phyloP scores from a whole-genome alignment of 2,888 invertebrate species.

The Cephonodes hylas region DNA sequence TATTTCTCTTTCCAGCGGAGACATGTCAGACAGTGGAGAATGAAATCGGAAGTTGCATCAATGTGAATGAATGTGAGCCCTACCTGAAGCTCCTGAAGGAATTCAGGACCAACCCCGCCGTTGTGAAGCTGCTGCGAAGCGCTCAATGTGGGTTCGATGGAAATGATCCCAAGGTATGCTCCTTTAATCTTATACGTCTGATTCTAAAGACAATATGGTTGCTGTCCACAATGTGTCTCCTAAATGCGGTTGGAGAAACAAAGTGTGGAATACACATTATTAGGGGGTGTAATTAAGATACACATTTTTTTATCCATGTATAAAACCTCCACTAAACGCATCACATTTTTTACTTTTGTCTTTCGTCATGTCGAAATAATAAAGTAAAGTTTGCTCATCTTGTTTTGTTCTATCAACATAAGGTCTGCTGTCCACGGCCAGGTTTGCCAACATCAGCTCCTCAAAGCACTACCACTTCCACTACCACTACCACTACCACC shows the following conservation, averaged over 20 bases:
- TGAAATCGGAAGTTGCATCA: slow-evolving; percentile 76
- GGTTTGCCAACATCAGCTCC: slow-evolving; percentile 35
- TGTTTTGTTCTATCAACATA: too few species aligned
- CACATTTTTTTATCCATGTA: too few species aligned
- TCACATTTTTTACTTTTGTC: too few species aligned
- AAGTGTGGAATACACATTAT: too few species aligned
- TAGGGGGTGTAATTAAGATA: too few species aligned
- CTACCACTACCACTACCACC: slow-evolving; percentile 21
- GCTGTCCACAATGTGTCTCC: too few species aligned
- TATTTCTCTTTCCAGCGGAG: slow-evolving; percentile 37
- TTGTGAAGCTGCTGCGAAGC: slow-evolving; percentile 76
- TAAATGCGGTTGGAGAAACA: too few species aligned
- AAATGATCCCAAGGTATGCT: slow-evolving; percentile 81
- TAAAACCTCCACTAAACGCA: too few species aligned
- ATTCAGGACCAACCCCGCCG: slow-evolving; percentile 61
- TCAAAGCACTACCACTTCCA: slow-evolving; percentile 27
- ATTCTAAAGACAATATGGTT: too few species aligned
- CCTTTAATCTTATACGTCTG: too few species aligned
- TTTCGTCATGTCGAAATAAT: too few species aligned
- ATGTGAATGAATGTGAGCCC: slow-evolving; percentile 47
- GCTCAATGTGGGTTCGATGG: slow-evolving; percentile 87
- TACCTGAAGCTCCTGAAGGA: slow-evolving; percentile 65
- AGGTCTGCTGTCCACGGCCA: slow-evolving; percentile 65
- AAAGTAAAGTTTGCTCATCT: too few species aligned
- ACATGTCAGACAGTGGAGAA: slow-evolving; percentile 58